Evolutionary conservation across 2,797 vertebrate species (phyloP), one percentile per base, ranked within the genome.

Genomic region (Alfaro cultratus): DNA sequence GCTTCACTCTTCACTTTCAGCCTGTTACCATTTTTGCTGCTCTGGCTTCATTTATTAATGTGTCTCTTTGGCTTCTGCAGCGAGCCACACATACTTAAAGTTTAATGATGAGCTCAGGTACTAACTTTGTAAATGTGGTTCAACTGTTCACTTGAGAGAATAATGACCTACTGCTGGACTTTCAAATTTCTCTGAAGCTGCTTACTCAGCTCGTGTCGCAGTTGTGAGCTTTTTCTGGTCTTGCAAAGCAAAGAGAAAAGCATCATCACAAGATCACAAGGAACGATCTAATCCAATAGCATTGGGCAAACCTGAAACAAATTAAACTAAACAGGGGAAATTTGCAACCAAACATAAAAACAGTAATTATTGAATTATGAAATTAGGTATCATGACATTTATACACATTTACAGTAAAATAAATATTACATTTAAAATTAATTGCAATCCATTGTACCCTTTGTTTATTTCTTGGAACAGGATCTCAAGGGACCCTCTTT

Each of bases 41-140:
- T 29, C 26, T 51, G 41, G 55, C 47, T 79, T 80, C 55, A 34
- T 76, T 72, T 80, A 70, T 60, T 10, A 26, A 55, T 64, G 13
- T 43, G 68, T 71, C 75, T 75, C 45, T 34, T 67, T 39, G 70
- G 1, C 18, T 77, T 76, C 73, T n/a, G 79, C 45, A 18, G 76
- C 62, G 23, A 43, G 68, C 53, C 75, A 76, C 74, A 60, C 71
- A 68, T 62, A 75, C 76, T 87, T 82, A 82, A 83, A 82, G 72
- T 86, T 86, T 77, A 87, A 86, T 87, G 78, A 87, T 91, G 82
- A 81, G 9, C 79, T 46, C 53, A 36, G 49, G 23, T 72, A 75
- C 60, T 83, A 80, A 79, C 45, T 68, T 76, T 79, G 67, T 47
- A 41, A 84, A 84, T 82, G 76, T 79, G 76, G 77, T 49, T n/a